These are phyloP conservation scores for Macrotus californicus DNA, from an alignment of 2,113 vertebrate genomes.

Conservation along the genomic window DNA sequence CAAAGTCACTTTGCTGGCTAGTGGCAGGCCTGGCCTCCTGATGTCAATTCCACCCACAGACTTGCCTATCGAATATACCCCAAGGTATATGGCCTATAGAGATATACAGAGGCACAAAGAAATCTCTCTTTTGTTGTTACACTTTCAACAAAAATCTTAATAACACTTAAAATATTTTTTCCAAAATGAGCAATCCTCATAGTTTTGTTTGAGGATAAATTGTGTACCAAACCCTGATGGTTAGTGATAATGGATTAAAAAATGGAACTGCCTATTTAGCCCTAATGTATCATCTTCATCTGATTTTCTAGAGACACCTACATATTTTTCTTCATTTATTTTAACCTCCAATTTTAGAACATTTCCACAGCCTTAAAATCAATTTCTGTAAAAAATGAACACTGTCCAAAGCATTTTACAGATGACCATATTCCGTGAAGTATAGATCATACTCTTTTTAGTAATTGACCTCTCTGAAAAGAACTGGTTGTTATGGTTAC, in stretches of 20 bases:
- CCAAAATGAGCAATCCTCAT: background rate
- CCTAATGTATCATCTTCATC: background rate
- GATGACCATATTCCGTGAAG: background rate
- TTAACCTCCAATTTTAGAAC: slow-evolving; percentile 1
- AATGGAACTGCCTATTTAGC: background rate
- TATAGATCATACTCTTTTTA: background rate
- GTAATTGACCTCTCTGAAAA: slow-evolving; percentile 5
- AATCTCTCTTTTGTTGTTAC: background rate
- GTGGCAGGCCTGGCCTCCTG: background rate
- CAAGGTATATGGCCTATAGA: background rate
- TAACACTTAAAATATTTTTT: background rate
- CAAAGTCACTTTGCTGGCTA: background rate
- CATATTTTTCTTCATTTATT: background rate
- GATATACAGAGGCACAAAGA: background rate
- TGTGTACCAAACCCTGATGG: background rate
- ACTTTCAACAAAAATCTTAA: background rate
- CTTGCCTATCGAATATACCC: background rate
- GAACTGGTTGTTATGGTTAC: slow-evolving; percentile 32
- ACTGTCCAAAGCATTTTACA: background rate
- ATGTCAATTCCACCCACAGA: background rate
- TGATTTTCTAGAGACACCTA: background rate
- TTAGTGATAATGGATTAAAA: background rate
- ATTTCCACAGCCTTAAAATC: slow-evolving; percentile 17
- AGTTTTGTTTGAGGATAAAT: slow-evolving; percentile 1
- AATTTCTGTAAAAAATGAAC: slow-evolving; percentile 10